Base-by-base conservation (phyloP, 2,797 vertebrate genomes). In the Monodelphis domestica region DNA sequence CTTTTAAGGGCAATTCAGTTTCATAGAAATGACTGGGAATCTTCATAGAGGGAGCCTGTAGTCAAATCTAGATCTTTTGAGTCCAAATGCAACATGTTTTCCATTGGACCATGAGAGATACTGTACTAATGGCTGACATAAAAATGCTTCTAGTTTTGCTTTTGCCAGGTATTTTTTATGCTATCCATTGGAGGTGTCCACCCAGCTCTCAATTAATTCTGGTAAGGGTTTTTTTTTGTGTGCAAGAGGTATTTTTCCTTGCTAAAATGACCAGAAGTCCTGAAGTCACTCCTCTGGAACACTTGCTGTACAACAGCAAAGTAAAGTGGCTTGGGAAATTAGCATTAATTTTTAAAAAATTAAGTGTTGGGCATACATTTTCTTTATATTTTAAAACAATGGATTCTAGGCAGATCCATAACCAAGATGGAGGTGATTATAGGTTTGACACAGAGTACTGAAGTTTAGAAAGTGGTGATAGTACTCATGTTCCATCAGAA, bases 341-440 rank as follows among this genome's bases (percentile, higher is more conserved):
- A 45, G 9, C 38, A 78, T 78, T 26, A 10, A 59, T 70, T n/a
- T 78, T 78, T n/a, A 6, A 63, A 29, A 78, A 78, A 45, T 78
- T 78, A 78, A 26, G 38, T 45, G 9, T 45, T 45, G 24, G 17
- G 38, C 6, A 78, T 38, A n/a, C n/a, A 33, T 89, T 26, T 70
- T 95, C 3, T 92, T 50, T 87, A 53, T 91, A 91, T 50, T 88
- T 59, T 88, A 84, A 91, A 87, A 78, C 33, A 87, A 45, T 51
- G n/a, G 38, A n/a, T 59, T 78, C 12, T 53, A 91, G 90, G 24
- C 45, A 24, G n/a, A 38, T 11, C 6, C 17, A 24, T 24, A 78
- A n/a, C 17, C n/a, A 45, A 17, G n/a, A 78, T 21, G n/a, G n/a
- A 6, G n/a, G 63, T 78, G 7, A 38, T 2, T 38, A 24, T 70